phyloP scores from a whole-genome alignment of 2,797 vertebrate genomes.

The Steatocranus sp. region DNA sequence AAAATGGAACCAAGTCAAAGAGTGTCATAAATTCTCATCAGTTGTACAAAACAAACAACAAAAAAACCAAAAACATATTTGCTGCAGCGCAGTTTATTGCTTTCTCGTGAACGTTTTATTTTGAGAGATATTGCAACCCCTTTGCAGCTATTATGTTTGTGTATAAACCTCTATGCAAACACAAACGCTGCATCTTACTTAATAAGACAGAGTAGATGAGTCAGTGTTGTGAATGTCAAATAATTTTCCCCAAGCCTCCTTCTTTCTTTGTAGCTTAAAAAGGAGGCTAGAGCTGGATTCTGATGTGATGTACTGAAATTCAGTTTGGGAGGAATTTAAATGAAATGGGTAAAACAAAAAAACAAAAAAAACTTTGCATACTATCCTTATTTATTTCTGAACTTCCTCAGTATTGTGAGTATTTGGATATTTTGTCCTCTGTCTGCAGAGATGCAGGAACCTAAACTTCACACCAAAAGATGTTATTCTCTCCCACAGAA shows the following conservation, averaged over 20 bases:
- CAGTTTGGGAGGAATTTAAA: background rate
- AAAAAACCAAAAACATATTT: background rate
- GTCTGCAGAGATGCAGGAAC: background rate
- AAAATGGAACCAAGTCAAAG: background rate
- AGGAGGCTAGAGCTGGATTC: background rate
- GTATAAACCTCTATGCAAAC: background rate
- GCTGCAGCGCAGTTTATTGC: background rate
- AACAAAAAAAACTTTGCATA: background rate
- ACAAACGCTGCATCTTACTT: background rate
- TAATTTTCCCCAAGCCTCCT: background rate
- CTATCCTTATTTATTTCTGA: background rate
- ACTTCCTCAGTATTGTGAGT: background rate
- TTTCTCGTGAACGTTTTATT: background rate
- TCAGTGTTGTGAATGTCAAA: background rate
- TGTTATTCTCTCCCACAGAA: background rate
- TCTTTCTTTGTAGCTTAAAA: background rate
- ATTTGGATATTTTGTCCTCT: background rate
- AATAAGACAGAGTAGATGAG: background rate
- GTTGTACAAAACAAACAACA: background rate
- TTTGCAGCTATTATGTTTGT: background rate
- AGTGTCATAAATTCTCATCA: conserved; percentile 1
- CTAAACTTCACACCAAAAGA: background rate
- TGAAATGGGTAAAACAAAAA: background rate
- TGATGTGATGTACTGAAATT: background rate
- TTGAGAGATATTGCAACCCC: background rate